These are phyloP conservation scores for Rhopalosiphum nymphaeae DNA, from an alignment of 2,888 invertebrate genomes.

Conservation along the genomic window DNA sequence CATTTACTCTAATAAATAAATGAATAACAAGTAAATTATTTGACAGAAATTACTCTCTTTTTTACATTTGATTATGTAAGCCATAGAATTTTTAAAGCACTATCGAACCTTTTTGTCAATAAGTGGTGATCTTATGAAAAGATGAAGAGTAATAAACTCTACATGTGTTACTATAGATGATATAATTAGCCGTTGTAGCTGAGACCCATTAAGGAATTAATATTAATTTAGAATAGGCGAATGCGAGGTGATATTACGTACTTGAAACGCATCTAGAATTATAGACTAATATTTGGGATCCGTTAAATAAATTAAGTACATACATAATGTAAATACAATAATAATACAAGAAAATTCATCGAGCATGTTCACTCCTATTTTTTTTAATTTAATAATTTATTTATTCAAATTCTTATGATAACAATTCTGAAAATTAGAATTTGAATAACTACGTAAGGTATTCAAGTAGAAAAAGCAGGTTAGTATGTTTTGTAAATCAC, in stretches of 20 bases:
- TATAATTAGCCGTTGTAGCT: not conserved
- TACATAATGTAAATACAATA: not conserved
- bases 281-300: not conserved
- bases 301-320: not conserved
- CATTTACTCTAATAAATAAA: too few relatives aligned
- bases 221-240: not conserved
- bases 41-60: not conserved
- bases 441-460: too few relatives aligned
- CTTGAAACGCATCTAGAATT: not conserved
- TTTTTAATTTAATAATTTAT: too few relatives aligned
- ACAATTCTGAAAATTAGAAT: too few relatives aligned
- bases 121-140: not conserved
- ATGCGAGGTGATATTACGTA: not conserved
- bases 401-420: too few relatives aligned
- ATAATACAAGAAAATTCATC: not conserved
- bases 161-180: not conserved
- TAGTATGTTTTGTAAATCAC: too few relatives aligned
- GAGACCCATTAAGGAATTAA: not conserved
- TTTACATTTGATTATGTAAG: not conserved
- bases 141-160: not conserved
- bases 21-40: not conserved
- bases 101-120: not conserved
- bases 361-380: too few relatives aligned
- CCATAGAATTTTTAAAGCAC: not conserved
- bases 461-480: too few relatives aligned